These are phyloP conservation scores for Falco columbarius DNA, from an alignment of 2,797 vertebrate genomes.

Conservation along the genomic window DNA sequence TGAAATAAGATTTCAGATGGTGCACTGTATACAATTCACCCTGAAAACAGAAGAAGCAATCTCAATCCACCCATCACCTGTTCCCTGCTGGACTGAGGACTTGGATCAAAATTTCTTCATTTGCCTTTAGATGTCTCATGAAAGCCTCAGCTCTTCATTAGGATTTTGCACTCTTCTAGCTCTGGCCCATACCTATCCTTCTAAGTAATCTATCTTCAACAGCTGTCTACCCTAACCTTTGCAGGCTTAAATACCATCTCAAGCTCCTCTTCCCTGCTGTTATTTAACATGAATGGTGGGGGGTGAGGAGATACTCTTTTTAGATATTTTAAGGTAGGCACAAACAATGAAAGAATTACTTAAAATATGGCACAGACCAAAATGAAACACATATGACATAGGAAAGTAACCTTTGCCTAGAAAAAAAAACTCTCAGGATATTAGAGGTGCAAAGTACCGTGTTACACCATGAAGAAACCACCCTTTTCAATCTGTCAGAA, in stretches of 20 bases:
- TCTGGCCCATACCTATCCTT: not conserved
- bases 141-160: not conserved
- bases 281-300: not conserved
- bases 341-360: not conserved
- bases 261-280: not conserved
- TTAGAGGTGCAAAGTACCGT: not conserved
- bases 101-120: not conserved
- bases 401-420: not conserved
- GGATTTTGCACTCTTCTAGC: not conserved
- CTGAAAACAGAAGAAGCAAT: not conserved
- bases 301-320: not conserved
- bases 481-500: not conserved
- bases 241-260: not conserved
- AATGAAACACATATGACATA: accelerated
- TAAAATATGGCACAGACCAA: not conserved
- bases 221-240: not conserved
- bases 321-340: not conserved
- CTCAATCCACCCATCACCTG: not conserved
- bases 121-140: not conserved
- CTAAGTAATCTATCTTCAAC: not conserved
- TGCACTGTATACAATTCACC: not conserved
- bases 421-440: not conserved
- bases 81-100: not conserved
- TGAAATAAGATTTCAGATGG: not conserved
- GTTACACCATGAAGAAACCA: not conserved